phyloP scores from a whole-genome alignment of 2,888 invertebrate genomes.

The Stenchaetothrips biformis region DNA sequence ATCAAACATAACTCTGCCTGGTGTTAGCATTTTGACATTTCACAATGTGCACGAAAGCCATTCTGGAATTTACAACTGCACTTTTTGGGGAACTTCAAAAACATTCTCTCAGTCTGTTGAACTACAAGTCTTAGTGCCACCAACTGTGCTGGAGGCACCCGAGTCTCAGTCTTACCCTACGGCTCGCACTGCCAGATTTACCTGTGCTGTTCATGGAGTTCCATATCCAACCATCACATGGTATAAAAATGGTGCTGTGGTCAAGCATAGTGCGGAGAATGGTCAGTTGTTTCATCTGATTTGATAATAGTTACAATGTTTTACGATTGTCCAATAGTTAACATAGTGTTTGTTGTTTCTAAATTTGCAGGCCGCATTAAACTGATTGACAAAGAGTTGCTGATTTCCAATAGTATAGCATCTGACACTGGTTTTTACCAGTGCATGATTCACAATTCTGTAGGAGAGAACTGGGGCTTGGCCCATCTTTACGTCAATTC shows the following conservation, averaged over 20 bases:
- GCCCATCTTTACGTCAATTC: neutral
- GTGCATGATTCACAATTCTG: neutral
- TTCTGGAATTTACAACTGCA: neutral
- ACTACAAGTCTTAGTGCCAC: neutral
- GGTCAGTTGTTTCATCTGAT: neutral
- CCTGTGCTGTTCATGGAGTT: neutral
- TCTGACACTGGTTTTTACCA: slow-evolving; percentile 1
- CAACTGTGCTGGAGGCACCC: neutral
- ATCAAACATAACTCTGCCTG: neutral
- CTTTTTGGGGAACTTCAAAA: neutral
- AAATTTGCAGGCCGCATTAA: neutral
- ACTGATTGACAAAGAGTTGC: neutral
- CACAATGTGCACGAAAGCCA: neutral
- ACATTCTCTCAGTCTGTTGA: neutral
- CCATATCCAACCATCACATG: neutral
- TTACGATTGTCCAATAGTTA: neutral
- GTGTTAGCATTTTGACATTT: neutral
- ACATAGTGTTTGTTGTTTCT: neutral
- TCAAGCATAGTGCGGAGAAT: neutral
- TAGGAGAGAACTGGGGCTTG: neutral
- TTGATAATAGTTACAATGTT: neutral
- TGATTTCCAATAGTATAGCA: neutral
- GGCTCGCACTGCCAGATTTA: neutral
- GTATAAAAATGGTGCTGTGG: neutral
- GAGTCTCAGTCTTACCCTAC: neutral